A percentile compares a stretch with the other conserved stretches of the same genome.
Conservation (phyloP, 1,140 invertebrate species). For the Babylonia areolata region DNA sequence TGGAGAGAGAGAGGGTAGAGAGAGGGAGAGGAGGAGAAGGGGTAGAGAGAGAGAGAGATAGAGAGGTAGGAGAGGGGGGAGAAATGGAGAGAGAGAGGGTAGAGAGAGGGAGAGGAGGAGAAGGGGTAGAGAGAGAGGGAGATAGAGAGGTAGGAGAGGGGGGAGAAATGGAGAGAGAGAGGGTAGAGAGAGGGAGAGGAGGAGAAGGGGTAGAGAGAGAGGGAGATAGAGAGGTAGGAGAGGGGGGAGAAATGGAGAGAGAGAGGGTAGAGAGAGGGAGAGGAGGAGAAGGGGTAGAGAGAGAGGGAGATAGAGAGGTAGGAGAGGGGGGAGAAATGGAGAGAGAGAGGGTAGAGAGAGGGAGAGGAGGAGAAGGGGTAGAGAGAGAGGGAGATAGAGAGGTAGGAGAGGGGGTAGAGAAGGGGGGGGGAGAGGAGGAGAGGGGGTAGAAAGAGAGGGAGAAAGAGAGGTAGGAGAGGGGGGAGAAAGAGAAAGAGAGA, state of each 20-base stretch:
- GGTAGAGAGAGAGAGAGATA: too few relatives aligned
- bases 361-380: background rate
- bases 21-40: background rate
- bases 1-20: background rate
- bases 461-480: background rate
- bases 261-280: too few relatives aligned
- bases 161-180: too few relatives aligned
- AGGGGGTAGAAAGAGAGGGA: background rate
- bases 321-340: too few relatives aligned
- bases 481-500: background rate
- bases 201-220: background rate
- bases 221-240: too few relatives aligned
- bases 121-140: background rate
- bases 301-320: background rate
- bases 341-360: background rate
- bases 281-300: background rate
- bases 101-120: too few relatives aligned
- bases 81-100: too few relatives aligned
- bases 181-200: background rate
- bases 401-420: background rate
- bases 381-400: constrained; percentile 7
- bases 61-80: background rate
- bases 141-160: background rate
- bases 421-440: background rate
- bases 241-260: too few relatives aligned